Percentiles rank a stretch among this genome's conserved stretches.
phyloP scores from a whole-genome alignment of 1,140 invertebrate species.

The Phortica variegata region DNA sequence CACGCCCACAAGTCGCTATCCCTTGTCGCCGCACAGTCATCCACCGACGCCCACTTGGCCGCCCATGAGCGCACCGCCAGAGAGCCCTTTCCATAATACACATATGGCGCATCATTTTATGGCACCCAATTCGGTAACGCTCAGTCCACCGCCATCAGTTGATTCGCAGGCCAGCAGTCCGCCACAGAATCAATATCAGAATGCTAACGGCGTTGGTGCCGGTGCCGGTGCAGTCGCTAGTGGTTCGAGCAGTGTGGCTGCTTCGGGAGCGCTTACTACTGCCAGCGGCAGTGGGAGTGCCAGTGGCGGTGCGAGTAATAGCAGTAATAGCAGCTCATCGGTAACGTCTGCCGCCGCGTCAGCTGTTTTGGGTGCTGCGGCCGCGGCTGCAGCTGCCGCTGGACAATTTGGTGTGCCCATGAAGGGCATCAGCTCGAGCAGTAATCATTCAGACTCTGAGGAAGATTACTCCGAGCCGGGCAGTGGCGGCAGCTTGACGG shows the following conservation, averaged over 20 bases:
- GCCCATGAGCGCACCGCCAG: slow-evolving; percentile 61
- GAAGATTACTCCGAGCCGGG: slow-evolving; percentile 63
- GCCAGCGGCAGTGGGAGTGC: slow-evolving; percentile 19
- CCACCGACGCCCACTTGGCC: slow-evolving; percentile 77
- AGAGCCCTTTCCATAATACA: slow-evolving; percentile 63
- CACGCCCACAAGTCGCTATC: slow-evolving; percentile 78
- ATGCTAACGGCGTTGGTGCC: slow-evolving; percentile 21
- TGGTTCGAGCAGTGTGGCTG: slow-evolving; percentile 3
- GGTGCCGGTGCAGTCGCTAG: slow-evolving; percentile 2
- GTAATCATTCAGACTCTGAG: slow-evolving; percentile 75
- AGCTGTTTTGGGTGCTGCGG: neutral
- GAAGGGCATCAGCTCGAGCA: slow-evolving; percentile 62
- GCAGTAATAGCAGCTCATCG: slow-evolving; percentile 25
- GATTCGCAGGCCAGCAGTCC: slow-evolving; percentile 85
- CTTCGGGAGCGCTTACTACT: slow-evolving; percentile 15
- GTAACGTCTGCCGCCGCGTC: slow-evolving; percentile 1
- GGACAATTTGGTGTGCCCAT: slow-evolving; percentile 28
- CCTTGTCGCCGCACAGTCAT: slow-evolving; percentile 76
- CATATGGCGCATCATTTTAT: slow-evolving; percentile 69
- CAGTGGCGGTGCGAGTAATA: slow-evolving; percentile 57
- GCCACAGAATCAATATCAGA: slow-evolving; percentile 63
- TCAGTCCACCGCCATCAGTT: slow-evolving; percentile 84
- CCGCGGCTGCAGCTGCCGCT: neutral
- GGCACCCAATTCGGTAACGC: slow-evolving; percentile 78
- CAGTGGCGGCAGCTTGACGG: slow-evolving; percentile 34